phyloP scores from a whole-genome alignment of 2,113 vertebrate species.

The Meleagris gallopavo region DNA sequence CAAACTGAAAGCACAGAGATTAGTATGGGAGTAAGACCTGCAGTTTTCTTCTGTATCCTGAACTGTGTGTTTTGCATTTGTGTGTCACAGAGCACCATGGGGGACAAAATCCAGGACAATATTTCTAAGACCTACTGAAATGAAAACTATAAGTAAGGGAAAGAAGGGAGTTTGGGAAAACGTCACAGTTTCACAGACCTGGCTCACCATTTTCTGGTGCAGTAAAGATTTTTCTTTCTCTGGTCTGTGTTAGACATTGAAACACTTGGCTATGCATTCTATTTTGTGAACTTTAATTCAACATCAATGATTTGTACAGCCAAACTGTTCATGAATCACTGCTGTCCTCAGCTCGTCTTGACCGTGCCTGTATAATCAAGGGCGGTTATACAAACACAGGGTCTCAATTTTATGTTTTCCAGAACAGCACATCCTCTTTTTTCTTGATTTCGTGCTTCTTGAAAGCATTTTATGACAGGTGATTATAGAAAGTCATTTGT shows the following conservation, averaged over 20 bases:
- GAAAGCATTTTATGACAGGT: background rate
- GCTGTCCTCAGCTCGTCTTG: background rate
- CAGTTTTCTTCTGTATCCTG: background rate
- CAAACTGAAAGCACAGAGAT: background rate
- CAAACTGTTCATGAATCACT: background rate
- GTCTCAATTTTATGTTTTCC: background rate
- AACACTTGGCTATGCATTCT: background rate
- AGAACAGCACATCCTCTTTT: background rate
- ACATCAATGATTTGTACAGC: background rate
- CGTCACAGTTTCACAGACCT: background rate
- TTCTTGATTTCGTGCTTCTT: background rate
- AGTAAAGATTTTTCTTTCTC: background rate
- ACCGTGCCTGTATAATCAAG: background rate
- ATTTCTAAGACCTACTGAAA: background rate
- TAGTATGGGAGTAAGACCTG: background rate
- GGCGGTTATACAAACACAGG: background rate
- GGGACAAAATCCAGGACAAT: background rate
- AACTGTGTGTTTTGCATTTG: background rate
- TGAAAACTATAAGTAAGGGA: background rate
- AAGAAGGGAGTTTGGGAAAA: background rate
- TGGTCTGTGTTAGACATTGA: background rate
- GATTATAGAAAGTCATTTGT: background rate
- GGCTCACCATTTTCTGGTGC: background rate
- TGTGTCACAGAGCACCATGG: background rate
- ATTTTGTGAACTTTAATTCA: background rate